These are phyloP conservation scores for Bryconaethiops microstoma DNA, from an alignment of 2,797 vertebrate genomes.

Conservation along the genomic window DNA sequence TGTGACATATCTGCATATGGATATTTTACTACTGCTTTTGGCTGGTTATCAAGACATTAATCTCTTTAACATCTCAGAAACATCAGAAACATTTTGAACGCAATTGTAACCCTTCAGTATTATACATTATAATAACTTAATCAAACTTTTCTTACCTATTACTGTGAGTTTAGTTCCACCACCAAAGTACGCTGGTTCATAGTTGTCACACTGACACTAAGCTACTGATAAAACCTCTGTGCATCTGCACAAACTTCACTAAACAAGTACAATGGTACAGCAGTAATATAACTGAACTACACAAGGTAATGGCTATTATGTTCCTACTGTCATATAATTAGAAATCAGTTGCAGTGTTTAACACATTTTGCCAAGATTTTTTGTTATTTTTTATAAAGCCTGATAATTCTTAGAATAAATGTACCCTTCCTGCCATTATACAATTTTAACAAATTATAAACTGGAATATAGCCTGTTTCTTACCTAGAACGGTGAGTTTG, in stretches of 20 bases:
- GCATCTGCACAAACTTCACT: constrained; percentile 14
- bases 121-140: no score
- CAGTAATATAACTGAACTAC: background rate
- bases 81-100: background rate
- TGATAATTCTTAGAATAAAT: background rate
- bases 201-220: constrained; percentile 44
- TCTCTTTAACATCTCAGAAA: background rate
- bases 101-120: background rate
- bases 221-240: constrained; percentile 27
- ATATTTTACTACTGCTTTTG: no score
- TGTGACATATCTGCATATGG: background rate
- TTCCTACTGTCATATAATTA: background rate
- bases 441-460: background rate
- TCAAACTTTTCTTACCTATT: constrained; percentile 55
- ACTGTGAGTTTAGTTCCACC: constrained; percentile 68
- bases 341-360: background rate
- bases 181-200: constrained; percentile 47
- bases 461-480: constrained; percentile 50
- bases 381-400: no score
- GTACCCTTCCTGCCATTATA: background rate
- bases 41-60: no score
- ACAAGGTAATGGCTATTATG: background rate
- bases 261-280: background rate
- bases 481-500: constrained; percentile 78
- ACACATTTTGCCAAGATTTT: background rate